Conservation (phyloP, 2,888 invertebrate species). For the Pandemis cinnamomeana region DNA sequence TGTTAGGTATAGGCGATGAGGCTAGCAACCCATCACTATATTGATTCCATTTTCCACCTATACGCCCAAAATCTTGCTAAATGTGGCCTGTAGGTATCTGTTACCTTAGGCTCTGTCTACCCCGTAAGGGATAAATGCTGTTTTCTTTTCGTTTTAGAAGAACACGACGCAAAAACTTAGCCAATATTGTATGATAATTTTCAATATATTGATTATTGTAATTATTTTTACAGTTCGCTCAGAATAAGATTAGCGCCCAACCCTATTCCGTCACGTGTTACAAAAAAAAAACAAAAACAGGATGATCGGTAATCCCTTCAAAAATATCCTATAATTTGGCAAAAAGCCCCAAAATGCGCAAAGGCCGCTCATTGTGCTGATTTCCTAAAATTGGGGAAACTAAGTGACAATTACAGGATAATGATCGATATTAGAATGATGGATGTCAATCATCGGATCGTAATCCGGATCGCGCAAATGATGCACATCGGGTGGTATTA, state of each 20-base stretch:
- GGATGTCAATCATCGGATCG: slow-evolving; percentile 27
- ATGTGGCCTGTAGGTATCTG: too few relatives aligned
- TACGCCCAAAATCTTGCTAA: too few relatives aligned
- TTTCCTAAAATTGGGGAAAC: slow-evolving; percentile 32
- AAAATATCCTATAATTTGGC: slow-evolving; percentile 39
- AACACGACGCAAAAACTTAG: too few relatives aligned
- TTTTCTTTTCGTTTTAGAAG: too few relatives aligned
- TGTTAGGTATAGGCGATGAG: too few relatives aligned
- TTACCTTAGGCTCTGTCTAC: too few relatives aligned
- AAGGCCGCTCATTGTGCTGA: slow-evolving; percentile 7
- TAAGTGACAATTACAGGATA: slow-evolving; percentile 31
- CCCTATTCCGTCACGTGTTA: slow-evolving; percentile 26
- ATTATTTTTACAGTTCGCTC: not conserved
- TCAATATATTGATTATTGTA: too few relatives aligned
- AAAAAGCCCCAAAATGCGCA: slow-evolving; percentile 36
- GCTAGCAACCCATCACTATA: too few relatives aligned
- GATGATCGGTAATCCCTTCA: slow-evolving; percentile 32
- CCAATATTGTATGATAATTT: too few relatives aligned
- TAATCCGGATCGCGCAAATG: slow-evolving; percentile 18
- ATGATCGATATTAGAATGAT: slow-evolving; percentile 20
- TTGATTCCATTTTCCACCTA: too few relatives aligned
- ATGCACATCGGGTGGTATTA: not conserved
- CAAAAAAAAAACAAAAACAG: slow-evolving; percentile 23
- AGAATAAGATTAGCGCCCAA: slow-evolving; percentile 1
- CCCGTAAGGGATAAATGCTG: too few relatives aligned